Conservation (phyloP, 2,113 vertebrate genomes). For the Nerophis ophidion region DNA sequence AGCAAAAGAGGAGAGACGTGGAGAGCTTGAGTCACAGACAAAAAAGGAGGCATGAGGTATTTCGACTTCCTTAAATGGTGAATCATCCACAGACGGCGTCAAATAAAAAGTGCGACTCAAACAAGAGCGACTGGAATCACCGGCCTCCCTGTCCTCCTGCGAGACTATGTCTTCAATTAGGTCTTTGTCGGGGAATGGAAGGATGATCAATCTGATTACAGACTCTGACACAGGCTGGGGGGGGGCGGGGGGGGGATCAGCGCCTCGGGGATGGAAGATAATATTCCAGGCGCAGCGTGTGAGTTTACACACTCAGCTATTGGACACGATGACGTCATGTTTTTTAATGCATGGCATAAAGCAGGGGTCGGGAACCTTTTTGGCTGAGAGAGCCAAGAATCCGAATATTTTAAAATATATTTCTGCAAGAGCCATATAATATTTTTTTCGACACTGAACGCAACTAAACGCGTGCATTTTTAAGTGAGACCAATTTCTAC, state of each 20-base stretch:
- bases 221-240: slow-evolving; percentile 37
- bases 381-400: too few relatives aligned
- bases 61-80: slow-evolving; percentile 14
- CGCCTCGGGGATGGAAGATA: slow-evolving; percentile 10
- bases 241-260: slow-evolving; percentile 10
- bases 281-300: not conserved
- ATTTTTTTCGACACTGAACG: too few relatives aligned
- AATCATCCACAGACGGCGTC: slow-evolving; percentile 18
- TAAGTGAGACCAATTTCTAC: too few relatives aligned
- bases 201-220: slow-evolving; percentile 48
- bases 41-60: slow-evolving; percentile 8
- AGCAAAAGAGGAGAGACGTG: slow-evolving; percentile 17
- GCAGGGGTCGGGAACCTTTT: too few relatives aligned
- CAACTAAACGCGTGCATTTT: too few relatives aligned
- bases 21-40: slow-evolving; percentile 36
- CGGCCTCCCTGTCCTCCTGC: not conserved
- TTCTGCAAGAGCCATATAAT: too few relatives aligned
- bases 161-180: slow-evolving; percentile 46
- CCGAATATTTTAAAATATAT: too few relatives aligned
- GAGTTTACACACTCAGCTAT: not conserved
- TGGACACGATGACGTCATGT: not conserved
- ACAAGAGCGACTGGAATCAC: slow-evolving; percentile 13
- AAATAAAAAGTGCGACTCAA: slow-evolving; percentile 4
- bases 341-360: too few relatives aligned
- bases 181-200: slow-evolving; percentile 49